phyloP scores from a whole-genome alignment of 37 sponge, comb jelly and placozoan species.

The Agelas oroides region DNA sequence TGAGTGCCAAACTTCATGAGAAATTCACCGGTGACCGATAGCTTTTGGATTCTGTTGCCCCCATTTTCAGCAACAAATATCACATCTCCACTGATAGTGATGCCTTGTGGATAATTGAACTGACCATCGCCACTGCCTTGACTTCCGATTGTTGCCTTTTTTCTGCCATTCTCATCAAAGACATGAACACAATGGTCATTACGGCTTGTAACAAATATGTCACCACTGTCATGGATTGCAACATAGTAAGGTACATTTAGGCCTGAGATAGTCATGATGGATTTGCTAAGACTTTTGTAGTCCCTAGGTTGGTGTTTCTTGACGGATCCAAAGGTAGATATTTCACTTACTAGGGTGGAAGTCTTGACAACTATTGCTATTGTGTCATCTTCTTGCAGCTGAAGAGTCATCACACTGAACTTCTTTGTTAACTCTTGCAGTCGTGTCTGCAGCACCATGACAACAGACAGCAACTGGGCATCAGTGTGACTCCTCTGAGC shows the following conservation, averaged over 20 bases:
- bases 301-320: background rate
- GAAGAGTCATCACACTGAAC: background rate
- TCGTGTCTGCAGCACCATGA: conserved; percentile 4
- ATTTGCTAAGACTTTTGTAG: no score
- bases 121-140: conserved; percentile 48
- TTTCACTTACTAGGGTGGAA: no score
- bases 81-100: conserved; percentile 36
- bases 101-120: conserved; percentile 27
- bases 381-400: conserved; percentile 23
- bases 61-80: conserved; percentile 51
- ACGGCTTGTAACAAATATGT: no score
- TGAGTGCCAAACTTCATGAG: conserved; percentile 38
- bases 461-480: conserved; percentile 5
- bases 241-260: no score
- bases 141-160: no score
- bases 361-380: no score
- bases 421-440: background rate
- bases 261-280: no score
- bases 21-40: conserved; percentile 12
- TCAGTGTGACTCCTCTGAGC: background rate
- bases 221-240: no score
- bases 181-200: no score
- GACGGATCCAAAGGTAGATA: no score
- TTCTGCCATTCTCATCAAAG: no score
- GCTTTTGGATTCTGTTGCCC: conserved; percentile 38